Base-by-base conservation (phyloP, 1,140 invertebrate genomes). In the Chrysomallon squamiferum region DNA sequence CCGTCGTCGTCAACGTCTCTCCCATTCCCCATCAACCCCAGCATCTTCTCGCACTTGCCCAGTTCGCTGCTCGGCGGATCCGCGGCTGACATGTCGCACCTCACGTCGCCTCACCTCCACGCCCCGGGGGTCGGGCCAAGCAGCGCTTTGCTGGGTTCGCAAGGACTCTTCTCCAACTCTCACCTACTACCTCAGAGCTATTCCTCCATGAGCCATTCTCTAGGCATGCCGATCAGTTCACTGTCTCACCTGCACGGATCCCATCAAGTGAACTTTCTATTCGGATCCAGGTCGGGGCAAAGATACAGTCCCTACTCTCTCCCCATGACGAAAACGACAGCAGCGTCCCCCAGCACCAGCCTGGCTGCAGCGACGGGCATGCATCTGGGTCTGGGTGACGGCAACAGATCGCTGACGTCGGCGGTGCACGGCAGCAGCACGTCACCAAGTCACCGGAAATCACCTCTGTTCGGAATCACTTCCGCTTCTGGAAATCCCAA, bases 261-360 rank as follows among this genome's bases (percentile, higher is more conserved):
- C 25, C 50, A 54, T 29, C 50, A 54, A 13, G 22, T 54, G 18
- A 54, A 30, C 25, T 54, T 30, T 20, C 50, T 81, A 27, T 75
- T 81, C 50, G 64, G 72, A n/a, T 73, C 75, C 22, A 68, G 74
- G 27, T 59, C 71, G 32, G 69, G 65, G 41, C 92, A 93, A 78
- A 85, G 93, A 76, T 96, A 94, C 82, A 90, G 93, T 33, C 93
- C 93, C 35, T 95, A 95, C 86, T 91, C 92, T 20, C 78, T 95
- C 67, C 92, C 93, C 0, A 88, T 83, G 47, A 79, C 84, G 54
- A 84, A 79, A 69, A 83, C 85, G 20, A 76, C 76, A 13, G 78
- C 69, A 68, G 75, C 68, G 73, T 82, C 61, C 63, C 82, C 76
- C 59, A 76, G 62, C 68, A 72, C 71, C 56, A 75, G 72, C 61